phyloP scores from a whole-genome alignment of 2,888 invertebrate species.

The Apoderus coryli region DNA sequence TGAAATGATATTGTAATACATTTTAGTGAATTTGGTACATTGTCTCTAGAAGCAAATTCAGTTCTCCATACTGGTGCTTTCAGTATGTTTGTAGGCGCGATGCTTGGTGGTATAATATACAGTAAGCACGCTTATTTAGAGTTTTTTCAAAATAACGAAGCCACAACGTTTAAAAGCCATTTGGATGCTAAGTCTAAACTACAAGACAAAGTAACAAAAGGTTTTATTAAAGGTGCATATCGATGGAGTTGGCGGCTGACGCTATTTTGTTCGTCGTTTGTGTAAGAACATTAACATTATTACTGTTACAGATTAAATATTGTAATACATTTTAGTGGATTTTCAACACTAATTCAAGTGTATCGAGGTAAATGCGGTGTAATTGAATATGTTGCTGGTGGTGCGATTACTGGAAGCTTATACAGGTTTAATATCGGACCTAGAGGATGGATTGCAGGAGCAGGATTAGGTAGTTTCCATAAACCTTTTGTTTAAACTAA shows the following conservation, averaged over 20 bases:
- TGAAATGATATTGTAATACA: too few relatives aligned
- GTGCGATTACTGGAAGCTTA: conserved; percentile 45
- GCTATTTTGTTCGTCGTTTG: conserved; percentile 51
- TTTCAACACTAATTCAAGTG: conserved; percentile 46
- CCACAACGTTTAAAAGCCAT: conserved; percentile 49
- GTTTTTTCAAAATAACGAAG: conserved; percentile 62
- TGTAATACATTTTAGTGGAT: conserved; percentile 37
- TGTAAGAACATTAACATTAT: conserved; percentile 35
- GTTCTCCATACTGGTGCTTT: conserved; percentile 42
- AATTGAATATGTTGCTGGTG: conserved; percentile 50
- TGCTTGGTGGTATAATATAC: conserved; percentile 48
- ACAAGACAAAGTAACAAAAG: conserved; percentile 52
- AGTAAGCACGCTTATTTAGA: conserved; percentile 45
- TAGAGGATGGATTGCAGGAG: conserved; percentile 52
- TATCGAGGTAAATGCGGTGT: conserved; percentile 54
- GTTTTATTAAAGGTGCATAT: conserved; percentile 57
- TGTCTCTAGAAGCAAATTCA: conserved; percentile 46
- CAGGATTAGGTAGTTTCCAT: conserved; percentile 41
- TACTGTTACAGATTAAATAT: conserved; percentile 2
- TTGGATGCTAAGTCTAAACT: conserved; percentile 57
- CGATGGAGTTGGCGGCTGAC: conserved; percentile 55
- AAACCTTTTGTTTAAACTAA: not conserved
- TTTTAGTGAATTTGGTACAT: conserved; percentile 49
- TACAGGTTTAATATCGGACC: conserved; percentile 57
- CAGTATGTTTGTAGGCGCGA: conserved; percentile 46